Percentiles rank a stretch among this genome's conserved stretches.
Evolutionary conservation across 2,797 vertebrate genomes (phyloP).

Genomic region (Semaprochilodus insignis): DNA sequence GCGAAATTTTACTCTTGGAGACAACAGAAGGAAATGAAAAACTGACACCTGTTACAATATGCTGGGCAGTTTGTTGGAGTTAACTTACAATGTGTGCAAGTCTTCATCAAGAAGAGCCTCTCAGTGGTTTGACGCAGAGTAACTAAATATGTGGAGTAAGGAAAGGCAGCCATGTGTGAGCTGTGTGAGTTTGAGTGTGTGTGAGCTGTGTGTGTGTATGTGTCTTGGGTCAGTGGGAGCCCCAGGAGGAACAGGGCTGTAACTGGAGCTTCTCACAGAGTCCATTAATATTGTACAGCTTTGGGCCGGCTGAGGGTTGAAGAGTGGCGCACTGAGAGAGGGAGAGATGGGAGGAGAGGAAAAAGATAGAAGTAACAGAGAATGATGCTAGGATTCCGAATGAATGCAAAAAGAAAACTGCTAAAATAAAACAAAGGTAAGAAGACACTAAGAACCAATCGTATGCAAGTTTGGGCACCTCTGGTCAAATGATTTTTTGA

Average conservation of each 20-base stretch:
- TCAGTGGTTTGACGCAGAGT: constrained; percentile 41
- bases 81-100: constrained; percentile 21
- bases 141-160: constrained; percentile 12
- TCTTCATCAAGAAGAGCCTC: constrained; percentile 14
- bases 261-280: constrained; percentile 72
- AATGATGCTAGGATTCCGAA: not conserved
- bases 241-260: constrained; percentile 58
- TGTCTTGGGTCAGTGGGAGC: constrained; percentile 19
- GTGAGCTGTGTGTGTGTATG: constrained; percentile 12
- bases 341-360: not conserved
- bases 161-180: constrained; percentile 14
- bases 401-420: not conserved
- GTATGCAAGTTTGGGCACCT: no score
- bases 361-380: not conserved
- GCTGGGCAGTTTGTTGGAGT: constrained; percentile 11
- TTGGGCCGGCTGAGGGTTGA: constrained; percentile 51
- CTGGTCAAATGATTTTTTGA: no score
- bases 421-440: no score
- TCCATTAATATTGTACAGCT: constrained; percentile 78
- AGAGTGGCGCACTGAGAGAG: constrained; percentile 30
- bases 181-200: constrained; percentile 18
- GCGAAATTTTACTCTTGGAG: no score
- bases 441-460: no score
- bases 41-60: not conserved
- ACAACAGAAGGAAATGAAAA: no score